Conservation (phyloP, 1,140 invertebrate species). For the Drosophila trapezifrons region DNA sequence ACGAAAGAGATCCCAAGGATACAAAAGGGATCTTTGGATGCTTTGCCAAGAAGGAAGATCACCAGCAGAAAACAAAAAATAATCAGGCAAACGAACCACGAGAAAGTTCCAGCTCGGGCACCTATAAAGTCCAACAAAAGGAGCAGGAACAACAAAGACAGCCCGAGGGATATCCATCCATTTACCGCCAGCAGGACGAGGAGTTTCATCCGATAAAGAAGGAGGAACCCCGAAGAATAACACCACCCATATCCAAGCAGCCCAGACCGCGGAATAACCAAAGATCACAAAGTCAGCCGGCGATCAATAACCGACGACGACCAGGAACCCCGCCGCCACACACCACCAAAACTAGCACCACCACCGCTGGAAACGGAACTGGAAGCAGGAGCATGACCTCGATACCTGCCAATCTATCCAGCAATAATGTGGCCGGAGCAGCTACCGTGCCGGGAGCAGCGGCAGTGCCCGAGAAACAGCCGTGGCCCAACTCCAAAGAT, state of each 20-base stretch:
- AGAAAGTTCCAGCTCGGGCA: slow-evolving; percentile 45
- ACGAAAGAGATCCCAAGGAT: slow-evolving; percentile 34
- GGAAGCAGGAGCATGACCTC: slow-evolving; percentile 66
- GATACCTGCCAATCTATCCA: slow-evolving; percentile 68
- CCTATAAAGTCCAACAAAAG: slow-evolving; percentile 64
- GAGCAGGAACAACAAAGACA: slow-evolving; percentile 29
- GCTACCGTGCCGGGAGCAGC: slow-evolving; percentile 29
- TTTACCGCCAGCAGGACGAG: slow-evolving; percentile 57
- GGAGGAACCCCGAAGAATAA: slow-evolving; percentile 10
- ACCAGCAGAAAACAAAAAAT: slow-evolving; percentile 17
- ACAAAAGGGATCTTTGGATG: slow-evolving; percentile 52
- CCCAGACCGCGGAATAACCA: slow-evolving; percentile 42
- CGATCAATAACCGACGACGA: slow-evolving; percentile 54
- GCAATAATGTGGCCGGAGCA: slow-evolving; percentile 71
- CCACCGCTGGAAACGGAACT: slow-evolving; percentile 32
- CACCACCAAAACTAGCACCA: slow-evolving; percentile 21
- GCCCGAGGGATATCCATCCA: slow-evolving; percentile 19
- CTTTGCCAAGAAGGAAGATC: slow-evolving; percentile 51
- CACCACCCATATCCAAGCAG: slow-evolving; percentile 38
- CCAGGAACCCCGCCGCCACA: slow-evolving; percentile 65
- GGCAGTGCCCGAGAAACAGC: slow-evolving; percentile 85
- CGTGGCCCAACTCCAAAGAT: slow-evolving; percentile 96
- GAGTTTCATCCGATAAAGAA: slow-evolving; percentile 42
- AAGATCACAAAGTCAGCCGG: slow-evolving; percentile 66
- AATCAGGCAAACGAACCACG: slow-evolving; percentile 4